Conservation (phyloP, 2,797 vertebrate species). For the Carcharodon carcharias region DNA sequence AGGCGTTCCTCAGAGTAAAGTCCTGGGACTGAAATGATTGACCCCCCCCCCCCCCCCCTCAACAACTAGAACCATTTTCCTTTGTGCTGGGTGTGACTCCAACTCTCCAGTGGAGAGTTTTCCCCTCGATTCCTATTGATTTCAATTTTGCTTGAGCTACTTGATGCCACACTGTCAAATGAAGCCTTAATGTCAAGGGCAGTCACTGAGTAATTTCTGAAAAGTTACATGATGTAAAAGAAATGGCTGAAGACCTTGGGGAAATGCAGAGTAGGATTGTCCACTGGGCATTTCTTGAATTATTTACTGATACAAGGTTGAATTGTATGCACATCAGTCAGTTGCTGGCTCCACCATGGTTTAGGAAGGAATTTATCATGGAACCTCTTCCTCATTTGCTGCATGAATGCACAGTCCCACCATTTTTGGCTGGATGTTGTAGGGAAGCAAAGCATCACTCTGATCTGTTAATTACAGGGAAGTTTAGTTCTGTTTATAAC, state of each 20-base stretch:
- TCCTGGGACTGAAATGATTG: too few relatives aligned
- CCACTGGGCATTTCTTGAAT: not conserved
- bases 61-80: too few relatives aligned
- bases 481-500: not conserved
- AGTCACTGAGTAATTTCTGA: too few relatives aligned
- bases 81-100: too few relatives aligned
- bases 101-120: too few relatives aligned
- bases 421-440: not conserved
- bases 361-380: too few relatives aligned
- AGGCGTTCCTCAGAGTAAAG: too few relatives aligned
- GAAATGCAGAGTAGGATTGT: not conserved
- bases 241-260: not conserved
- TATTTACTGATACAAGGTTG: not conserved
- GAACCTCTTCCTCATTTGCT: not conserved
- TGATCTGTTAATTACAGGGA: not conserved
- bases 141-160: too few relatives aligned
- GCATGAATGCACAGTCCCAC: not conserved
- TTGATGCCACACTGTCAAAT: too few relatives aligned
- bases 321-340: not conserved
- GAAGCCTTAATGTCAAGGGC: too few relatives aligned
- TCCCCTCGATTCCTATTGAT: too few relatives aligned
- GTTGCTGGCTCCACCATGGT: not conserved
- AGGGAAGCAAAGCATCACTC: not conserved
- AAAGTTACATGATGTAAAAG: not conserved
- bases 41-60: too few relatives aligned